Conservation (phyloP, 2,888 invertebrate species). For the Drosophila bunnanda region DNA sequence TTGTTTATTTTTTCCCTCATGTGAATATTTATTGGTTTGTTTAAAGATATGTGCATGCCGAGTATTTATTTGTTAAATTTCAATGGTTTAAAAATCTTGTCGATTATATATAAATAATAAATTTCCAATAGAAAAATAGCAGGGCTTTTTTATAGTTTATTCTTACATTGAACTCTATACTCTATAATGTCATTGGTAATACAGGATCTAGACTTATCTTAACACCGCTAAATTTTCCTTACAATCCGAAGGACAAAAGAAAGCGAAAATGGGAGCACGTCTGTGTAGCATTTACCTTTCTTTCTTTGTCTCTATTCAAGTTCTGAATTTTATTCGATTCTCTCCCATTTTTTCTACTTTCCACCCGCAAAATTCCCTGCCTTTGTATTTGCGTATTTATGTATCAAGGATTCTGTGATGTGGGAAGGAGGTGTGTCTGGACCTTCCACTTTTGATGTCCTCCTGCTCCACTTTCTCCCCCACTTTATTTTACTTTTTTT, state of each 20-base stretch:
- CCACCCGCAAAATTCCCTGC: not conserved
- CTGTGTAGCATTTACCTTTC: not conserved
- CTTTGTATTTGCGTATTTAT: constrained; percentile 57
- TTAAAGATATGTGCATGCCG: not conserved
- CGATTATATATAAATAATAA: not conserved
- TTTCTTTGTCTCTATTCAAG: constrained; percentile 6
- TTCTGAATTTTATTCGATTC: constrained; percentile 5
- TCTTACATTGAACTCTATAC: no score
- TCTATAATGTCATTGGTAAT: no score
- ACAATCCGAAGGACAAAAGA: not conserved
- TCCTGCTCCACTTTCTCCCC: constrained; percentile 38
- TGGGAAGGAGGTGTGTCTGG: constrained; percentile 71
- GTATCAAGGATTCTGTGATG: constrained; percentile 30
- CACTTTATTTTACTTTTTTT: not conserved
- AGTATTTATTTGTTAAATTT: not conserved
- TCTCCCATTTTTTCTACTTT: not conserved
- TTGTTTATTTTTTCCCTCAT: not conserved
- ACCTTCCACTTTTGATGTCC: constrained; percentile 75
- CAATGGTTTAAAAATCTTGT: not conserved
- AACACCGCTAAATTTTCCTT: not conserved
- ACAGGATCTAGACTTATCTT: not conserved
- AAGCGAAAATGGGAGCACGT: constrained; percentile 16
- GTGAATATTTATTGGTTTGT: not conserved
- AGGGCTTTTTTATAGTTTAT: not conserved
- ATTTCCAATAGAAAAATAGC: not conserved